These are phyloP conservation scores for Cheilosia vulpina DNA, from an alignment of 2,888 invertebrate species.

Conservation along the genomic window DNA sequence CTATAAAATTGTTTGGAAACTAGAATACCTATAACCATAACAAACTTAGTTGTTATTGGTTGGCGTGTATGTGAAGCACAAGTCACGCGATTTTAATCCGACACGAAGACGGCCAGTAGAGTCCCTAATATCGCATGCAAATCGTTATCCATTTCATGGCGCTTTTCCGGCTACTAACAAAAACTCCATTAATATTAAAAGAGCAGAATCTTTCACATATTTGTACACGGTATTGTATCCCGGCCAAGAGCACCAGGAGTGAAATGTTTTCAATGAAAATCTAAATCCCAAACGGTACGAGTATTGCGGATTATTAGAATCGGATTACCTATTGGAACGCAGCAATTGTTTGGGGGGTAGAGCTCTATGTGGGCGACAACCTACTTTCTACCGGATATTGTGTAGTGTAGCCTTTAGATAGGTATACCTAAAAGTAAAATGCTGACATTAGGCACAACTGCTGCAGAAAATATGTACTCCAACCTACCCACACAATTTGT, in stretches of 20 bases:
- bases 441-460: slow-evolving; percentile 42
- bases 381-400: slow-evolving; percentile 56
- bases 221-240: slow-evolving; percentile 30
- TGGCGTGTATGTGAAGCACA: neutral
- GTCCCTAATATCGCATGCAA: slow-evolving; percentile 53
- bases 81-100: slow-evolving; percentile 56
- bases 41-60: neutral
- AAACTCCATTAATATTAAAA: slow-evolving; percentile 37
- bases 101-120: slow-evolving; percentile 12
- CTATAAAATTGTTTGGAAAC: neutral
- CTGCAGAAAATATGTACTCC: slow-evolving; percentile 27
- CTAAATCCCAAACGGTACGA: slow-evolving; percentile 29
- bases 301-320: slow-evolving; percentile 58
- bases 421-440: slow-evolving; percentile 34
- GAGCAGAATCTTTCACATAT: slow-evolving; percentile 15
- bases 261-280: slow-evolving; percentile 48
- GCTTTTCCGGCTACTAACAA: slow-evolving; percentile 41
- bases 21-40: neutral
- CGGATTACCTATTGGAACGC: slow-evolving; percentile 30
- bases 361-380: slow-evolving; percentile 47
- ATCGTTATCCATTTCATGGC: slow-evolving; percentile 33
- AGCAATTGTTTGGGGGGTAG: neutral
- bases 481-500: slow-evolving; percentile 42
- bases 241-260: slow-evolving; percentile 35
- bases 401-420: neutral